Evolutionary conservation across 37 sponge, comb jelly and placozoan genomes (phyloP), one percentile per base, ranked within the genome.

Genomic region (Aplysina aerophoba): DNA sequence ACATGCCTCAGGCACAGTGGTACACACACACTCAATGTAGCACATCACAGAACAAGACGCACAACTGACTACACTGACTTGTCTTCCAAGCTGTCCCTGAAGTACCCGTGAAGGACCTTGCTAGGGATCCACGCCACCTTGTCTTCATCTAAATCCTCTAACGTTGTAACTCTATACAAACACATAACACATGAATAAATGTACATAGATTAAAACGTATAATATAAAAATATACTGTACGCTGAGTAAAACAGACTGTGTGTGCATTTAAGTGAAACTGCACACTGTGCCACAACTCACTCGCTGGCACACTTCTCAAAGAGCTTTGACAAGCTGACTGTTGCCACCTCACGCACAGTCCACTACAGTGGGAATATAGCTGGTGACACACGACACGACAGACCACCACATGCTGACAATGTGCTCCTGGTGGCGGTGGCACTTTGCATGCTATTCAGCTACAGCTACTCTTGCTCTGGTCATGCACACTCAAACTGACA

Each of bases 21-120:
- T 83, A 68, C 2, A 25, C 30, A 59, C 28, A 64, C 57, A 24
- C 40, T 0, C 30, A 22, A 79, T 17, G 22, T 2, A 17, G 22
- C 5, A 20, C 33, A 55, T 24, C 27, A 31, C 15, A 38, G 39
- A 38, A 37, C 34, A 2, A n/a, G 36, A 8, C 77, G 12, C 33
- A 80, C 14, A 1, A 35, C 12, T 13, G 55, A 14, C 35, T 55
- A 21, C 41, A 44, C 91, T 86, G 16, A 93, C 93, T 63, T 91
- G 89, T 90, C 97, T 67, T 89, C 89, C 6, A 30, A 19, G 25
- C 77, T 80, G 12, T 73, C 54, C 85, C 85, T 87, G 58, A 92
- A 91, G 84, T 93, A 96, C 61, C 72, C 83, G 71, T 93, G 94
- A n/a, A 96, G 80, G 31, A 96, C 66, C 88, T 96, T 96, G 67